A percentile compares a stretch with the other conserved stretches of the same genome.
Conservation (phyloP, 2,113 vertebrate genomes). For the Speoplatyrhinus poulsoni region DNA sequence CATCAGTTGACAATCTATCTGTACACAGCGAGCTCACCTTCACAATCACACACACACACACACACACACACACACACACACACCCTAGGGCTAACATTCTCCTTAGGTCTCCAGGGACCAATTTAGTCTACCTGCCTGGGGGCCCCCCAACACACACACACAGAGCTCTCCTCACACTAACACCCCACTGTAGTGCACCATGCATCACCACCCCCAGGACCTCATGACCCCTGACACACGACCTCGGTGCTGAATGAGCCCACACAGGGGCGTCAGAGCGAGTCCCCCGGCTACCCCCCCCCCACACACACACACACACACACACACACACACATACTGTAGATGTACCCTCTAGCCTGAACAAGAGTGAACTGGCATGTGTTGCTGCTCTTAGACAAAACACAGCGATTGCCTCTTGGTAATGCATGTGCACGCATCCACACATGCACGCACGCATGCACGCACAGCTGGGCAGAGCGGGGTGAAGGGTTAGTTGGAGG, state of each 20-base stretch:
- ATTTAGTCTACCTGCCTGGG: constrained; percentile 20
- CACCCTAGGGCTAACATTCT: background rate
- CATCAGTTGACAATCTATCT: constrained; percentile 3
- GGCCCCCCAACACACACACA: constrained; percentile 10
- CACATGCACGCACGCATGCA: constrained; percentile 2
- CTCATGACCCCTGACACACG: constrained; percentile 81
- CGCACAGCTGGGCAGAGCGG: constrained; percentile 23
- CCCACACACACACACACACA: constrained; percentile 24
- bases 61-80: constrained; percentile 22
- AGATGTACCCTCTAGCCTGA: constrained; percentile 32
- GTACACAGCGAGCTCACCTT: constrained; percentile 23
- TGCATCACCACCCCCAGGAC: constrained; percentile 17
- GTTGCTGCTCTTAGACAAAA: constrained; percentile 42
- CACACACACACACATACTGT: constrained; percentile 19
- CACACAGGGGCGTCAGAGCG: constrained; percentile 72
- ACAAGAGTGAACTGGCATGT: constrained; percentile 38
- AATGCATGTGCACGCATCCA: constrained; percentile 18
- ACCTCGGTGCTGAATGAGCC: constrained; percentile 79
- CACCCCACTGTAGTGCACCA: constrained; percentile 17
- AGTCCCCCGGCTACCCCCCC: constrained; percentile 61
- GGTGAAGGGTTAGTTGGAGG: constrained; percentile 53
- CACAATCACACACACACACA: constrained; percentile 17
- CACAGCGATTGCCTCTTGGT: constrained; percentile 21
- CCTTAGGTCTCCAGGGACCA: constrained; percentile 4
- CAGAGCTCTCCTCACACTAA: background rate